Conservation (phyloP, 2,113 vertebrate genomes). For the Leptobrachium ailaonicum region DNA sequence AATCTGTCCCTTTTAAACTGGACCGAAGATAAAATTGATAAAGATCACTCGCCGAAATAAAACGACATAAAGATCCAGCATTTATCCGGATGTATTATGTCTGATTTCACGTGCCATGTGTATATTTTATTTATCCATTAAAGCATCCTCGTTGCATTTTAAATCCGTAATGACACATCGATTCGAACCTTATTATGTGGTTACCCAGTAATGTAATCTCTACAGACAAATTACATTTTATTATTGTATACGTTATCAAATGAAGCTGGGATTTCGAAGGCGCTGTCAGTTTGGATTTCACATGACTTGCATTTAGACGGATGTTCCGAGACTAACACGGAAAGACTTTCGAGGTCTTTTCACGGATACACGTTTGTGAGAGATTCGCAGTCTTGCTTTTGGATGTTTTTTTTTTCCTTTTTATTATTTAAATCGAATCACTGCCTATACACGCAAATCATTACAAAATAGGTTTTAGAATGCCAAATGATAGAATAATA, state of each 20-base stretch:
- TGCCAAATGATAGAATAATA: conserved; percentile 17
- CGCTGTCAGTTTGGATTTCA: conserved; percentile 72
- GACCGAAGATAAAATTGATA: too few species aligned
- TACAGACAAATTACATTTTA: conserved; percentile 80
- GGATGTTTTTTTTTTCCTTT: not conserved
- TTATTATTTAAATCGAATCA: not conserved
- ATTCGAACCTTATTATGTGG: conserved; percentile 42
- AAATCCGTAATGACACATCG: conserved; percentile 40
- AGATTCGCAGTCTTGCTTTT: not conserved
- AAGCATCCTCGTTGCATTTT: conserved; percentile 22
- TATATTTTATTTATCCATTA: conserved; percentile 41
- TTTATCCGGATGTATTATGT: conserved; percentile 14
- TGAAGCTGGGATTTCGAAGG: conserved; percentile 75
- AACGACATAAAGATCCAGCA: too few species aligned
- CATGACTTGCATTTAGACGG: conserved; percentile 81
- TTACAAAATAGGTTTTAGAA: conserved; percentile 22
- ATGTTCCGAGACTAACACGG: conserved; percentile 70
- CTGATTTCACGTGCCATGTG: conserved; percentile 18
- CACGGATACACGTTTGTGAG: not conserved
- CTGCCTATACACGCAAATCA: conserved; percentile 2
- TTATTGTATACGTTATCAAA: conserved; percentile 71
- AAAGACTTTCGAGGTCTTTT: conserved; percentile 50
- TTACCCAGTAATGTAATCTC: conserved; percentile 72
- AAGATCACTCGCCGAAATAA: too few species aligned
- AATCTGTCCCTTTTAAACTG: too few species aligned